Evolutionary conservation across 2,113 vertebrate genomes (phyloP), one percentile per base, ranked within the genome.

Genomic region (Percopsis transmontana): DNA sequence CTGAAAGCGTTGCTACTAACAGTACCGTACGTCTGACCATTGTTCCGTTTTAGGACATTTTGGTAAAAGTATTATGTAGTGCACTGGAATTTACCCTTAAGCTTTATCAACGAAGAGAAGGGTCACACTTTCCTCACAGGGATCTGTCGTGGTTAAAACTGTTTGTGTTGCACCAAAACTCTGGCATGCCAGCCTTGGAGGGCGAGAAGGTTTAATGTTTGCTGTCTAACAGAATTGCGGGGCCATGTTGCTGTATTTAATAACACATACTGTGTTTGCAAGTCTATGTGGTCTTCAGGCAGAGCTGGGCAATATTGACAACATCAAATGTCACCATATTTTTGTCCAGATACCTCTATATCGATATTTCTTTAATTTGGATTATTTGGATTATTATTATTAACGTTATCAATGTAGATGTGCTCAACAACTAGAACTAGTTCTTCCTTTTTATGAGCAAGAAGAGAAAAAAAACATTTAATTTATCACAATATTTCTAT

Each of bases 1-100:
- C 62, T 78, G 40, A 64, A 70, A 59, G 54, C 54, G 23, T 66
- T 66, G 74, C 24, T 59, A 85, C 79, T 88, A 86, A 89, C 85
- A 67, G 23, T 45, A 16, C 11, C 15, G 15, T 45, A 3, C 12
- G 33, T 69, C 59, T 47, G 15, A 55, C 12, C 56, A 21, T 21
- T 52, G 62, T 52, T 68, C 24, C 45, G 50, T 27, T 47, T 39
- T 63, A 58, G 27, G 51, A 40, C 38, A 5, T 12, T 45, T 62
- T 15, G 13, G 54, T n/a, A 12, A 62, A 53, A 53, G 20, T 24
- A 52, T 21, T n/a, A 48, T 48, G 19, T 19, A 50, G n/a, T 44
- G 12, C 19, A 50, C 48, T 19, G 19, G 24, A n/a, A 27, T 53
- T 8, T 54, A 9, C 44, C 3, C 1, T 6, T 3, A 23, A 20